Percentiles rank a stretch among this genome's conserved stretches.
These are phyloP conservation scores for Brachyrhaphis roseni DNA, from an alignment of 2,797 vertebrate species.

Conservation along the genomic window DNA sequence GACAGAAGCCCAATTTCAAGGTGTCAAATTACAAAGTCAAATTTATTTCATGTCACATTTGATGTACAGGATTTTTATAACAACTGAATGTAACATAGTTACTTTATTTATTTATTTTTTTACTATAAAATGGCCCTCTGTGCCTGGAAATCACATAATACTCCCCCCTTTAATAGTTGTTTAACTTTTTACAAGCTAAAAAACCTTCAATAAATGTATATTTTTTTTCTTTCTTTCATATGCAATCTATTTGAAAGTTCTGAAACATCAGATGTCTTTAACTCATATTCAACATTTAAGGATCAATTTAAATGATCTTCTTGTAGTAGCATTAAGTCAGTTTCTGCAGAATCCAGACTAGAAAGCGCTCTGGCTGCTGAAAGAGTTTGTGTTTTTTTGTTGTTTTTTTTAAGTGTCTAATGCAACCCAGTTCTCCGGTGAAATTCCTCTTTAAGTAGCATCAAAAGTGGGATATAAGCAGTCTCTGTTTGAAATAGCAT, in stretches of 20 bases:
- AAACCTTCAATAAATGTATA: background rate
- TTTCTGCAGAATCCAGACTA: slow-evolving; percentile 2
- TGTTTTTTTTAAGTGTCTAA: background rate
- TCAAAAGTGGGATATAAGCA: background rate
- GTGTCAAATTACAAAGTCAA: too few relatives aligned
- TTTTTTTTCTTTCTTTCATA: slow-evolving; percentile 4
- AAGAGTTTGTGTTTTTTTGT: background rate
- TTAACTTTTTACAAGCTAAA: background rate
- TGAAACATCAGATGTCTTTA: slow-evolving; percentile 5
- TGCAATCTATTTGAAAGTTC: slow-evolving; percentile 3
- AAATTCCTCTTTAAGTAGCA: background rate
- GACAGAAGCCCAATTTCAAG: too few relatives aligned
- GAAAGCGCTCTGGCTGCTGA: background rate
- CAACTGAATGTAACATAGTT: too few relatives aligned
- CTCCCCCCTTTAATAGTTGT: background rate
- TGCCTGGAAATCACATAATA: too few relatives aligned
- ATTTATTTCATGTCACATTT: too few relatives aligned
- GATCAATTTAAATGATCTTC: background rate
- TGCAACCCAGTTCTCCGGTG: background rate
- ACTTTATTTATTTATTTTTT: too few relatives aligned
- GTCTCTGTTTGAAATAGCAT: slow-evolving; percentile 5
- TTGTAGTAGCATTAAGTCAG: background rate
- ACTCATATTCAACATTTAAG: slow-evolving; percentile 2
- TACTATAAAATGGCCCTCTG: too few relatives aligned
- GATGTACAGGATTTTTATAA: too few relatives aligned